These are phyloP conservation scores for Mycteria americana DNA, from an alignment of 2,797 vertebrate genomes.

Conservation along the genomic window DNA sequence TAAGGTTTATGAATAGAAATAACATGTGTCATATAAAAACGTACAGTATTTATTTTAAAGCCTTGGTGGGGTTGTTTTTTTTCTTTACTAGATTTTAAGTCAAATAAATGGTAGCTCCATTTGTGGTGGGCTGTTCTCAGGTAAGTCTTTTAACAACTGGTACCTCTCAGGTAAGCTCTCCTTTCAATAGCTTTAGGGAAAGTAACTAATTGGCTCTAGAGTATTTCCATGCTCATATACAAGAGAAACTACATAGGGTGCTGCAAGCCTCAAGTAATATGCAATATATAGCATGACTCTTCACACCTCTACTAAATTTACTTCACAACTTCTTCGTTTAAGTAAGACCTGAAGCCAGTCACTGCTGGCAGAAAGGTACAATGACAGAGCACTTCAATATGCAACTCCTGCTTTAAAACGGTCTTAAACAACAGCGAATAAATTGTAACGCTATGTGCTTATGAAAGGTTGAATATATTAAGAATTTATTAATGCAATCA, in stretches of 20 bases:
- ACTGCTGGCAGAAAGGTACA: not conserved
- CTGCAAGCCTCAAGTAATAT: not conserved
- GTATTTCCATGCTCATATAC: not conserved
- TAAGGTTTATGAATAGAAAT: slow-evolving; percentile 88
- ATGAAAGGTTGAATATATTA: slow-evolving; percentile 64
- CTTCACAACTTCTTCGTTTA: not conserved
- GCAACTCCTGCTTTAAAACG: slow-evolving; percentile 2
- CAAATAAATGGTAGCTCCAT: not conserved
- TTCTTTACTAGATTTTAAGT: slow-evolving; percentile 53
- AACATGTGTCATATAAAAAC: slow-evolving; percentile 73
- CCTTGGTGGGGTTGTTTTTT: slow-evolving; percentile 43
- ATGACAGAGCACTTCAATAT: not conserved
- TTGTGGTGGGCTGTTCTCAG: not conserved
- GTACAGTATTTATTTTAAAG: slow-evolving; percentile 76
- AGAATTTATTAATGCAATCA: slow-evolving; percentile 68
- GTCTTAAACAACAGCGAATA: slow-evolving; percentile 13
- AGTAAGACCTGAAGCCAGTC: not conserved
- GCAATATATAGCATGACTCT: not conserved
- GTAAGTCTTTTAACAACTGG: not conserved
- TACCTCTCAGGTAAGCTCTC: not conserved
- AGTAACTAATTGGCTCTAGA: not conserved
- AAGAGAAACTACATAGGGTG: not conserved
- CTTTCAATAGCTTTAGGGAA: not conserved
- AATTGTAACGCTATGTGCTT: slow-evolving; percentile 42
- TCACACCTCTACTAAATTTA: not conserved